Percentiles rank a stretch among this genome's conserved stretches.
These are phyloP conservation scores for Masnerella sp. DNA, from an alignment of 2,888 invertebrate species.

Conservation along the genomic window DNA sequence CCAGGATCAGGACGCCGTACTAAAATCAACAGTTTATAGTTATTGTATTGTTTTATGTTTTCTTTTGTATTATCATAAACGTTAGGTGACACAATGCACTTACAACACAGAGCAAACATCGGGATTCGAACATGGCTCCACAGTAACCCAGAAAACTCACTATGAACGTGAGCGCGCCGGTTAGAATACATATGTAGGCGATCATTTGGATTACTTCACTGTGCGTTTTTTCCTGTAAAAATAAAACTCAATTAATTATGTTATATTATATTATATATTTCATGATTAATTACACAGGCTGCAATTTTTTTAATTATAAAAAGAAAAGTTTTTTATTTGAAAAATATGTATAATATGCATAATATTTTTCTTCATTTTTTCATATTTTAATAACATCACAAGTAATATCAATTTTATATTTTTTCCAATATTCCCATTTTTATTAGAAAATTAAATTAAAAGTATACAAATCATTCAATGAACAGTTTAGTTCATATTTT, in stretches of 20 bases:
- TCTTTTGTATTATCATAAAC: slow-evolving; percentile 24
- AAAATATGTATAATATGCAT: no score
- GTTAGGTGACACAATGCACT: slow-evolving; percentile 74
- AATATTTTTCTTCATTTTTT: no score
- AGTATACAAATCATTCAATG: no score
- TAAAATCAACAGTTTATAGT: slow-evolving; percentile 75
- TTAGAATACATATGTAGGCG: slow-evolving; percentile 83
- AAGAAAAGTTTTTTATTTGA: no score
- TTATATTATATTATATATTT: background rate
- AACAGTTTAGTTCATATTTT: no score
- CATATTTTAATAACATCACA: no score
- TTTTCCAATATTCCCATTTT: no score
- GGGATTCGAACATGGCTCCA: slow-evolving; percentile 84
- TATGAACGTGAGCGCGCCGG: slow-evolving; percentile 84
- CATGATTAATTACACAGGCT: no score
- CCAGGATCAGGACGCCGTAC: slow-evolving; percentile 84
- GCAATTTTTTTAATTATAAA: background rate
- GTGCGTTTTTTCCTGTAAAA: slow-evolving; percentile 70
- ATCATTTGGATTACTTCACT: slow-evolving; percentile 83
- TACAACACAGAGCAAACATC: slow-evolving; percentile 84
- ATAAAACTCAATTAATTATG: background rate
- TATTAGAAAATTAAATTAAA: no score
- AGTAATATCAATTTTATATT: no score
- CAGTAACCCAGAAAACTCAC: slow-evolving; percentile 86
- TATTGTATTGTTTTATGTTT: slow-evolving; percentile 11